phyloP scores from a whole-genome alignment of 1,140 invertebrate genomes.

The Doryteuthis pealeii region DNA sequence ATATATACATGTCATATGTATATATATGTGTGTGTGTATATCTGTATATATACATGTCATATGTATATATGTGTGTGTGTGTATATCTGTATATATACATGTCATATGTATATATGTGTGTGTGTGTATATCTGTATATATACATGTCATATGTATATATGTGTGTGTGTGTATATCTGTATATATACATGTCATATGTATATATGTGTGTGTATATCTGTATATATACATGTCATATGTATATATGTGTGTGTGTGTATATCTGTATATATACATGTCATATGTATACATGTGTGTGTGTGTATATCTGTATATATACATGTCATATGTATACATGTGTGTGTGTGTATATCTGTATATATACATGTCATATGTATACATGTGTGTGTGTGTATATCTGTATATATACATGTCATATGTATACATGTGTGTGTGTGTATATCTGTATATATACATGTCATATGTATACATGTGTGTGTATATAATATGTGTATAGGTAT shows the following conservation, averaged over 20 bases:
- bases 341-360: background rate
- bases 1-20: too few species aligned
- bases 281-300: background rate
- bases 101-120: too few species aligned
- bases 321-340: background rate
- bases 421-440: background rate
- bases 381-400: background rate
- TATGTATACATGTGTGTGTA: too few species aligned
- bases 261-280: background rate
- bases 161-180: background rate
- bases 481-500: too few species aligned
- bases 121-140: too few species aligned
- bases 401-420: background rate
- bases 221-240: background rate
- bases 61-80: too few species aligned
- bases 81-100: too few species aligned
- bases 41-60: too few species aligned
- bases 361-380: background rate
- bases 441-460: background rate
- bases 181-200: background rate
- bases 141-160: too few species aligned
- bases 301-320: background rate
- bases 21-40: too few species aligned
- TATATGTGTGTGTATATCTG: background rate
- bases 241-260: background rate